Conservation (phyloP, 2,113 vertebrate species). For the Ictidomys tridecemlineatus region DNA sequence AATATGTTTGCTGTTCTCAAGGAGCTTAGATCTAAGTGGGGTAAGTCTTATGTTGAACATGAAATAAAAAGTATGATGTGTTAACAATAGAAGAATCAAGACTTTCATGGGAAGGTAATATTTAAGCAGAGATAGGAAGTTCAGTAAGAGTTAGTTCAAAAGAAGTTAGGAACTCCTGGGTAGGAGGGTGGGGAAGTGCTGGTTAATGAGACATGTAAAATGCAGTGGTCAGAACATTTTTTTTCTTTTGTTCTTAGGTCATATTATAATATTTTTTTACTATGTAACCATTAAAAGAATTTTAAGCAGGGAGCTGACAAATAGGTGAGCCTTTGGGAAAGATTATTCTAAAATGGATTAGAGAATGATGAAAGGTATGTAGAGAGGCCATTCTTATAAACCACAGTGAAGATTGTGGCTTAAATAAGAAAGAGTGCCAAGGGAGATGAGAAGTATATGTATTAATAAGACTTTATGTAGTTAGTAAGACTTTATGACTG, state of each 20-base stretch:
- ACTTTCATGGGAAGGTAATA: background rate
- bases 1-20: background rate
- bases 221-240: background rate
- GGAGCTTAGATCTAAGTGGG: background rate
- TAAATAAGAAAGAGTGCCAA: background rate
- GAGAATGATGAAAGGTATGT: background rate
- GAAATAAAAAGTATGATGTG: background rate
- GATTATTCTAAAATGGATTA: conserved; percentile 23
- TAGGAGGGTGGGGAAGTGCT: accelerated
- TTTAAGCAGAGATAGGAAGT: background rate
- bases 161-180: background rate
- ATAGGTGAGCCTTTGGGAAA: background rate
- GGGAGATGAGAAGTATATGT: background rate
- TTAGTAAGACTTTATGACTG: background rate
- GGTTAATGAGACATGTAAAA: background rate
- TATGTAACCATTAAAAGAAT: conserved; percentile 6
- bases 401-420: background rate
- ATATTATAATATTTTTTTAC: conserved; percentile 15
- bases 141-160: conserved; percentile 1
- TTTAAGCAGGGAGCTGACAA: background rate
- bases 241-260: background rate
- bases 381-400: background rate
- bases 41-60: background rate
- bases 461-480: background rate
- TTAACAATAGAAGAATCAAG: background rate